Evolutionary conservation across 2,888 invertebrate species (phyloP).

Genomic region (Aproaerema taeniolella): DNA sequence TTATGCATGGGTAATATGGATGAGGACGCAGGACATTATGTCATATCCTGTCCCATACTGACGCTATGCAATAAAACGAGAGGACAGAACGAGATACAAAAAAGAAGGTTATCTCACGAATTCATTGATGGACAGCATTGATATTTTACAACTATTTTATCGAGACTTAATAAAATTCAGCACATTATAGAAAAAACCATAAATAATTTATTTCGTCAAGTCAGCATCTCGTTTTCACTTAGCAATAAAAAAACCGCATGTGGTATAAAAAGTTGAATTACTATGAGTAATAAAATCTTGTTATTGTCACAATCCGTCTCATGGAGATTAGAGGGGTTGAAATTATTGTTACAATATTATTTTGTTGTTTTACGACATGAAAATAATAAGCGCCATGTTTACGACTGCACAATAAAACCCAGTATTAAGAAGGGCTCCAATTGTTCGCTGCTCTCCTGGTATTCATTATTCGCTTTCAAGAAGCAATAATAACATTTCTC

Average conservation of each 20-base stretch:
- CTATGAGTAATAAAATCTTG: constrained; percentile 59
- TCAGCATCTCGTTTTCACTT: constrained; percentile 40
- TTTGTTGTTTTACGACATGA: constrained; percentile 71
- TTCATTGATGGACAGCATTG: constrained; percentile 8
- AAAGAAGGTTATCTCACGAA: constrained; percentile 2
- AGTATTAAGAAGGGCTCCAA: constrained; percentile 37
- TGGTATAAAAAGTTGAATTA: constrained; percentile 56
- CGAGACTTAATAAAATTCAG: constrained; percentile 12
- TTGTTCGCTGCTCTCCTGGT: constrained; percentile 31
- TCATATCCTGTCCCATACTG: no score
- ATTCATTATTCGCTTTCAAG: no score
- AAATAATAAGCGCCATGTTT: constrained; percentile 68
- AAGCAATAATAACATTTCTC: no score
- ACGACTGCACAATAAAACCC: constrained; percentile 59
- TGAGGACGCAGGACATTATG: no score
- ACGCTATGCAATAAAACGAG: no score
- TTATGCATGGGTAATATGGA: no score
- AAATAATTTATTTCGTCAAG: constrained; percentile 12
- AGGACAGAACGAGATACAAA: no score
- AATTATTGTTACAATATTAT: constrained; percentile 61
- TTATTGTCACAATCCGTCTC: constrained; percentile 45
- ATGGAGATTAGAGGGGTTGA: constrained; percentile 52
- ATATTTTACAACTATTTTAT: constrained; percentile 11
- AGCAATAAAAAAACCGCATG: constrained; percentile 54
- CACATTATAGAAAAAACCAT: constrained; percentile 12